Evolutionary conservation across 37 sponge, comb jelly and placozoan genomes (phyloP).

Genomic region (Ephydatia muelleri): DNA sequence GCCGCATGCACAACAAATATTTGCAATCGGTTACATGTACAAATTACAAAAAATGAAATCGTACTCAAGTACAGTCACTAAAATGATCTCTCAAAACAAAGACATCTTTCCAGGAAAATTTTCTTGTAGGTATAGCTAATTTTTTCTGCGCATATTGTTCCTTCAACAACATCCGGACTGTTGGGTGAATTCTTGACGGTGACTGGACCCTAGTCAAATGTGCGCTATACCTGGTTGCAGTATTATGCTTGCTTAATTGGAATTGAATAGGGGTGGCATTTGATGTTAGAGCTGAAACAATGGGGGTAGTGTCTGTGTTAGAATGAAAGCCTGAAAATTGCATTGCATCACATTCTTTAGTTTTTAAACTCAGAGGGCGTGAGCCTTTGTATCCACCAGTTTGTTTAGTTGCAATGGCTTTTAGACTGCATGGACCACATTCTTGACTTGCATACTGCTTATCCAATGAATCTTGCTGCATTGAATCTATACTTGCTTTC

Average conservation of each 20-base stretch:
- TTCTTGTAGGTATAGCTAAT: neutral
- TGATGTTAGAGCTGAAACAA: neutral
- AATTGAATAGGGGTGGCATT: neutral
- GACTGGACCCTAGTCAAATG: neutral
- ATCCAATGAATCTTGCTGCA: neutral
- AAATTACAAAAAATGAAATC: no score
- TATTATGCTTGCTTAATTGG: neutral
- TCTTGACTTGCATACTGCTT: neutral
- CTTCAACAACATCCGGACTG: neutral
- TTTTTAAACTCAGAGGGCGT: neutral
- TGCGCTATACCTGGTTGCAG: neutral
- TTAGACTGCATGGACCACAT: neutral
- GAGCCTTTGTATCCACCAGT: neutral
- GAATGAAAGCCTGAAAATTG: neutral
- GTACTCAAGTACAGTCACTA: no score
- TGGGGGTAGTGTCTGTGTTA: neutral
- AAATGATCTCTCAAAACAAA: neutral
- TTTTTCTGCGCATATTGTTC: neutral
- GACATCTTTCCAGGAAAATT: neutral
- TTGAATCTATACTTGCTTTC: neutral
- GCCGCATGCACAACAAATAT: neutral
- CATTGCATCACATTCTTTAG: neutral
- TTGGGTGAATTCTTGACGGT: neutral
- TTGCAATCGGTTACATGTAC: no score
- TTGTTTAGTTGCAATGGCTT: neutral